Conservation (phyloP, 2,888 invertebrate species). For the Archaeoteleia sp. region DNA sequence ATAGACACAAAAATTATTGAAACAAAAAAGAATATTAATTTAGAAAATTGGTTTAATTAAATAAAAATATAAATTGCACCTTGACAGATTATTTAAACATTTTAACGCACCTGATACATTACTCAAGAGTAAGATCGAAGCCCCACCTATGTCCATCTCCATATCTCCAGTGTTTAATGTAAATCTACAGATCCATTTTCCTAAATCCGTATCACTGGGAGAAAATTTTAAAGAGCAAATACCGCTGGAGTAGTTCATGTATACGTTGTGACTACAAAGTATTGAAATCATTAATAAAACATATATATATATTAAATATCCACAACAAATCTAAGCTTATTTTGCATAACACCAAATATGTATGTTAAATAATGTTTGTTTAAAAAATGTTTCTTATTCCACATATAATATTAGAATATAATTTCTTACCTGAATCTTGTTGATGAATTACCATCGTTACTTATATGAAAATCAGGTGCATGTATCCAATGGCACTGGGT, state of each 20-base stretch:
- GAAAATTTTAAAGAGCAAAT: slow-evolving; percentile 69
- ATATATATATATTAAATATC: too few relatives aligned
- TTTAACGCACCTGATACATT: slow-evolving; percentile 61
- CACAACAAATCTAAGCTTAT: too few relatives aligned
- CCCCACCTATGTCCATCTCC: slow-evolving; percentile 64
- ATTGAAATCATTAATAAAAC: neutral
- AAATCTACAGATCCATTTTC: slow-evolving; percentile 71
- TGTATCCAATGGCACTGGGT: slow-evolving; percentile 69
- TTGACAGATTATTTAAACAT: too few relatives aligned
- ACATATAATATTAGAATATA: neutral
- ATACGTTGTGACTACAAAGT: slow-evolving; percentile 55
- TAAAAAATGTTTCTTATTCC: too few relatives aligned
- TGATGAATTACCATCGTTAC: slow-evolving; percentile 53
- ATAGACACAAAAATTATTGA: too few relatives aligned
- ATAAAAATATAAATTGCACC: too few relatives aligned
- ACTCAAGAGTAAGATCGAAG: slow-evolving; percentile 65
- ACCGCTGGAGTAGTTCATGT: slow-evolving; percentile 68
- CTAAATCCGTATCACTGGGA: slow-evolving; percentile 67
- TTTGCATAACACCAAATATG: too few relatives aligned
- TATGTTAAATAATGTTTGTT: neutral
- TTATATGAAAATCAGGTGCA: slow-evolving; percentile 59
- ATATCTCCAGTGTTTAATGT: slow-evolving; percentile 54
- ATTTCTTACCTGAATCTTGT: slow-evolving; percentile 57
- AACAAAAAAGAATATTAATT: too few relatives aligned
- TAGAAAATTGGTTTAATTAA: too few relatives aligned